phyloP scores from a whole-genome alignment of 2,113 vertebrate genomes.

The Proterorhinus semilunaris region DNA sequence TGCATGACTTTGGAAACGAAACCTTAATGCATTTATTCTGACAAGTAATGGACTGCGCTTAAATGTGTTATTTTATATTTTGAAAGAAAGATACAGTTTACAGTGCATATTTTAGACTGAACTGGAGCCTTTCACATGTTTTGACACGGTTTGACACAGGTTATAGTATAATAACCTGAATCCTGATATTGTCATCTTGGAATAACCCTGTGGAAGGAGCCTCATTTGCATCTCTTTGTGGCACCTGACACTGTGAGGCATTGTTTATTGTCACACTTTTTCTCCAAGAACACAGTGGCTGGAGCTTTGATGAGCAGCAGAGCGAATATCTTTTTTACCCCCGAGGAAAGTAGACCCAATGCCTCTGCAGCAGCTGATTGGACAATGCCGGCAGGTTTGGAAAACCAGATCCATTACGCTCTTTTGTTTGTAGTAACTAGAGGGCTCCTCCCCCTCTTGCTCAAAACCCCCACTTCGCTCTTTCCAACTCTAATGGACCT shows the following conservation, averaged over 20 bases:
- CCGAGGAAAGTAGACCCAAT: conserved; percentile 9
- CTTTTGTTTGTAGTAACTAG: conserved; percentile 58
- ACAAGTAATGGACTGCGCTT: no score
- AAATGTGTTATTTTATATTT: no score
- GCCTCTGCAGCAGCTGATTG: conserved; percentile 39
- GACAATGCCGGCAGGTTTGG: conserved; percentile 32
- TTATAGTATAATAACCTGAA: no score
- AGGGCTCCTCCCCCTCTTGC: conserved; percentile 28
- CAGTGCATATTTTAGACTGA: no score
- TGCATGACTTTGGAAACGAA: no score
- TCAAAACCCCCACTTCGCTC: background rate
- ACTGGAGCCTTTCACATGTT: no score
- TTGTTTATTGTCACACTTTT: background rate
- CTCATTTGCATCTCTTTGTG: background rate
- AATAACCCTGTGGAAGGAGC: no score
- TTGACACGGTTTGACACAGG: no score
- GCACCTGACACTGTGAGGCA: background rate
- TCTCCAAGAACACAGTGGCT: background rate
- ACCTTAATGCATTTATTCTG: no score
- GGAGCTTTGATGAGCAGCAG: conserved; percentile 8
- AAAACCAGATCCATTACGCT: conserved; percentile 54
- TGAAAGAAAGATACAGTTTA: no score
- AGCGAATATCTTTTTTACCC: conserved; percentile 34
- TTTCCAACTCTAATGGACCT: conserved; percentile 18
- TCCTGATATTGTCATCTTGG: no score